Evolutionary conservation across 2,888 invertebrate species (phyloP).

Genomic region (Troides helena): DNA sequence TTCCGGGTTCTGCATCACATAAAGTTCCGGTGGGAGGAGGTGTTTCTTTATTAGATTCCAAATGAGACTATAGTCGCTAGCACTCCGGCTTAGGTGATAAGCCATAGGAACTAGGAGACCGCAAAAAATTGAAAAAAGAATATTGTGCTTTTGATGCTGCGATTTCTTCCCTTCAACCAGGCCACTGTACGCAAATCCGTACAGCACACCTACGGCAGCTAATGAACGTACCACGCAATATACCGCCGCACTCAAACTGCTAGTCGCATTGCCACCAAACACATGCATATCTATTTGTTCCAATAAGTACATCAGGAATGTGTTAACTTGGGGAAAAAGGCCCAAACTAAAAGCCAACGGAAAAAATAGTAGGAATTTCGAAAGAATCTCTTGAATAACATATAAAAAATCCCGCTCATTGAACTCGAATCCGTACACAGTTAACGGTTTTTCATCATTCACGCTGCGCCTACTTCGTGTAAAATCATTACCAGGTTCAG

Average conservation of each 20-base stretch:
- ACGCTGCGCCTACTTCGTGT: conserved; percentile 54
- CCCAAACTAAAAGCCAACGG: conserved; percentile 97
- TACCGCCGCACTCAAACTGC: conserved; percentile 90
- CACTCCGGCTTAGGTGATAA: conserved; percentile 95
- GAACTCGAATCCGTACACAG: conserved; percentile 71
- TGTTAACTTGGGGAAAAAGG: conserved; percentile 97
- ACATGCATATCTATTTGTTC: conserved; percentile 96
- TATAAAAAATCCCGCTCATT: conserved; percentile 81
- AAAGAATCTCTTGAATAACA: conserved; percentile 86
- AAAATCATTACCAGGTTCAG: conserved; percentile 45
- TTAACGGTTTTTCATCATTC: conserved; percentile 55
- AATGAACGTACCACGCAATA: conserved; percentile 91
- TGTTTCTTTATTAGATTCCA: conserved; percentile 93
- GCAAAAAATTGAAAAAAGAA: conserved; percentile 96
- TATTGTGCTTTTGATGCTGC: conserved; percentile 85
- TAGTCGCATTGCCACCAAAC: conserved; percentile 93
- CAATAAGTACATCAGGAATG: conserved; percentile 96
- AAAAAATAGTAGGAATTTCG: conserved; percentile 91
- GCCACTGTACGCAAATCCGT: conserved; percentile 93
- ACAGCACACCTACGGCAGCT: conserved; percentile 88
- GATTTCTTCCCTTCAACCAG: conserved; percentile 90
- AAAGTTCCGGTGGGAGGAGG: conserved; percentile 88
- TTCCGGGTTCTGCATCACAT: conserved; percentile 80
- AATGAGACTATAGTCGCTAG: conserved; percentile 93
- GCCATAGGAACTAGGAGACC: conserved; percentile 92